Evolutionary conservation across 2,888 invertebrate species (phyloP).

Genomic region (Candidula unifasciata): DNA sequence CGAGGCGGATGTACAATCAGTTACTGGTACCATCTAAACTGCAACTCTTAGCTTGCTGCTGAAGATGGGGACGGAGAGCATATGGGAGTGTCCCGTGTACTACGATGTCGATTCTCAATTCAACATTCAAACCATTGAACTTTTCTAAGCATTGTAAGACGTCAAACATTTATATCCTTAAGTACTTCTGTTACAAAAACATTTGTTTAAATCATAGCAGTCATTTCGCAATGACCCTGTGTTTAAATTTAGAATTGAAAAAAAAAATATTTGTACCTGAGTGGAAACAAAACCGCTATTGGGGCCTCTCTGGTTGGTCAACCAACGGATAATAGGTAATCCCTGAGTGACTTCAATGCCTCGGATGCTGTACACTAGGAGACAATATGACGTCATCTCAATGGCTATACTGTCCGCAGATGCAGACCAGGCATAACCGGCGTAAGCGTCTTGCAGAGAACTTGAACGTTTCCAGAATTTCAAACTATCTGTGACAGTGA

Average conservation of each 20-base stretch:
- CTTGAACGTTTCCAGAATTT: conserved; percentile 70
- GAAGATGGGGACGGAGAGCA: too few species aligned
- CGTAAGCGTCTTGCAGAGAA: conserved; percentile 46
- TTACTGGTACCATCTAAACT: too few species aligned
- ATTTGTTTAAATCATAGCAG: too few species aligned
- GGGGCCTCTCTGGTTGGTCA: conserved; percentile 72
- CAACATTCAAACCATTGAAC: too few species aligned
- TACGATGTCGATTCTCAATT: too few species aligned
- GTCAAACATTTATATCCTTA: too few species aligned
- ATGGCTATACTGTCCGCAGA: conserved; percentile 69
- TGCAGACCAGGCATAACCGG: conserved; percentile 59
- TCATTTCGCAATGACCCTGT: too few species aligned
- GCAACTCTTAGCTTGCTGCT: too few species aligned
- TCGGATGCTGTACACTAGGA: conserved; percentile 68
- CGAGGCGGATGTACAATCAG: too few species aligned
- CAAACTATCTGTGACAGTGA: conserved; percentile 13
- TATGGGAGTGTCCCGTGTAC: too few species aligned
- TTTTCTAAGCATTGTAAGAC: too few species aligned
- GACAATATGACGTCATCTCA: conserved; percentile 76
- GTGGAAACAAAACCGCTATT: conserved; percentile 77
- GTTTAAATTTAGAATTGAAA: neutral
- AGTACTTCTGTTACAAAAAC: too few species aligned
- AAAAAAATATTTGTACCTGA: conserved; percentile 71
- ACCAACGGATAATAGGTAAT: conserved; percentile 74
- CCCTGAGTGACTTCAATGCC: conserved; percentile 60